phyloP scores from a whole-genome alignment of 2,113 vertebrate genomes.

The Chionis minor region DNA sequence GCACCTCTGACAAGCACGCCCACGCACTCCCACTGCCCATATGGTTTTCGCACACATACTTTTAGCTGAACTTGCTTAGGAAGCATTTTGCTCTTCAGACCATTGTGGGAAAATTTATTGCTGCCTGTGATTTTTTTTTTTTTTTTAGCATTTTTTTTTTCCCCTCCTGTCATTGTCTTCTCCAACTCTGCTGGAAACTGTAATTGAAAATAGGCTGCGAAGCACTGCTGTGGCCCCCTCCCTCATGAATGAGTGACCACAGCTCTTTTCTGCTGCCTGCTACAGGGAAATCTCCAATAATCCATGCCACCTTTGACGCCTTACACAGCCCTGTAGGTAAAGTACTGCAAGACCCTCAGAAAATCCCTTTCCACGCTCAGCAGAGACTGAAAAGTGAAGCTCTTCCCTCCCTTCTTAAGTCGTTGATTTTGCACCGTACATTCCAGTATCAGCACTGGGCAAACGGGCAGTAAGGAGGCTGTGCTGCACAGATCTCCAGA shows the following conservation, averaged over 20 bases:
- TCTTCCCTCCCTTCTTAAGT: background rate
- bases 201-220: background rate
- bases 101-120: background rate
- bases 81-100: conserved; percentile 26
- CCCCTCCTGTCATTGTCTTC: background rate
- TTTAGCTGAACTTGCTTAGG: conserved; percentile 7
- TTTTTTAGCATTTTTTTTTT: background rate
- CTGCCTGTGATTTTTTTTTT: background rate
- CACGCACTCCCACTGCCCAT: conserved; percentile 37
- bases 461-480: rapidly evolving
- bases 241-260: background rate
- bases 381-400: background rate
- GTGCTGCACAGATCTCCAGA: background rate
- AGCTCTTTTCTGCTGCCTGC: background rate
- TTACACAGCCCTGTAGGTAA: background rate
- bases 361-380: background rate
- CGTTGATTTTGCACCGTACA: rapidly evolving
- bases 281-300: rapidly evolving
- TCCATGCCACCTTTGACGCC: background rate
- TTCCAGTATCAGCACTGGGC: background rate
- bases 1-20: background rate
- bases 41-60: background rate
- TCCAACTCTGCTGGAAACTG: background rate
- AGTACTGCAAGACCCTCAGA: background rate
- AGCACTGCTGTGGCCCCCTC: too few relatives aligned